Conservation (phyloP, 35 echinoderm and acorn worm species). For the Heliocidaris tuberculata region DNA sequence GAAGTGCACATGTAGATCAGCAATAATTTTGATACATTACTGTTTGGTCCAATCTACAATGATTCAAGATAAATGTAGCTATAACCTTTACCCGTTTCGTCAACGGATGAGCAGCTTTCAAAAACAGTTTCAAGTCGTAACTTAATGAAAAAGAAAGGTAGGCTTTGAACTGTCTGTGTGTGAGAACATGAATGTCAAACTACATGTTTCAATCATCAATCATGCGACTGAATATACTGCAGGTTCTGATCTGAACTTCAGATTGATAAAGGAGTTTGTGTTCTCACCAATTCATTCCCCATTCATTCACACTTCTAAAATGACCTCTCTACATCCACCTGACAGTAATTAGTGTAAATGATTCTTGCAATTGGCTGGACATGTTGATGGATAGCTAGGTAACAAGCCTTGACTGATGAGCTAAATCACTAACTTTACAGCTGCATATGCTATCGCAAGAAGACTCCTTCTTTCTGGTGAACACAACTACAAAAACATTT, state of each 20-base stretch:
- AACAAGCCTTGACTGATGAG: slow-evolving; percentile 19
- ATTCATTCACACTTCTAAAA: not conserved
- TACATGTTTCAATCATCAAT: not conserved
- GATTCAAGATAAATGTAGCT: not conserved
- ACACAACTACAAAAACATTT: too few species aligned
- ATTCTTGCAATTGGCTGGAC: not conserved
- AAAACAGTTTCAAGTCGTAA: not conserved
- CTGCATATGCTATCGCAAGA: not conserved
- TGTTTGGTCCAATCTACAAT: not conserved
- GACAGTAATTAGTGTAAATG: slow-evolving; percentile 13
- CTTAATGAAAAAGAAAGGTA: not conserved
- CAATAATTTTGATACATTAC: not conserved
- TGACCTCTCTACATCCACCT: slow-evolving; percentile 15
- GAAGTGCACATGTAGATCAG: not conserved
- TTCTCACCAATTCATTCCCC: not conserved
- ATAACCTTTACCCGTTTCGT: not conserved
- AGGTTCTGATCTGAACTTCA: not conserved
- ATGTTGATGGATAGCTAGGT: not conserved
- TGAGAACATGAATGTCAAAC: slow-evolving; percentile 4
- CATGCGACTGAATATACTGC: not conserved
- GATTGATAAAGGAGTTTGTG: not conserved
- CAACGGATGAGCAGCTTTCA: not conserved
- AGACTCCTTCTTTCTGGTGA: not conserved
- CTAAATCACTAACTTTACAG: not conserved
- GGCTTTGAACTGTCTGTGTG: not conserved